These are phyloP conservation scores for Notarius lentiginosus DNA, from an alignment of 2,113 vertebrate genomes.

Conservation along the genomic window DNA sequence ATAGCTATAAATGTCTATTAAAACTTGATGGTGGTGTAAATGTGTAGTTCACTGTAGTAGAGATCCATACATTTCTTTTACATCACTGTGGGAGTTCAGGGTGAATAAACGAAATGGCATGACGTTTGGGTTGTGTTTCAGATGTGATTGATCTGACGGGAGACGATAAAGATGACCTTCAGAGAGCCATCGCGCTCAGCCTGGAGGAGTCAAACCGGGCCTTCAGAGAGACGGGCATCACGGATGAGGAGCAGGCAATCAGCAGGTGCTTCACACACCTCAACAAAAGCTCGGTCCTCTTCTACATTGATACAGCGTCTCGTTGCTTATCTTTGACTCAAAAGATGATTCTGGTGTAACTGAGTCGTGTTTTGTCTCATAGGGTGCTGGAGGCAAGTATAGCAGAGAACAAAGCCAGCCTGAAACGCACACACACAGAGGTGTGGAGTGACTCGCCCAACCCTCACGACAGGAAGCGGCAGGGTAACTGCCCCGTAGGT, in stretches of 20 bases:
- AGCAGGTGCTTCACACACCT: conserved; percentile 81
- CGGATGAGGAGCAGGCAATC: conserved; percentile 98
- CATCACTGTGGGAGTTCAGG: not conserved
- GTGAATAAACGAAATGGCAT: not conserved
- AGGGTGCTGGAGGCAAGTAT: conserved; percentile 99
- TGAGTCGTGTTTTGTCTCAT: not conserved
- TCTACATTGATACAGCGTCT: not conserved
- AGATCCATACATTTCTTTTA: not conserved
- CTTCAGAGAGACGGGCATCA: conserved; percentile 98
- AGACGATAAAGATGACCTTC: conserved; percentile 99
- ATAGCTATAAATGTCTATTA: not conserved
- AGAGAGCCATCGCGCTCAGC: conserved; percentile 97
- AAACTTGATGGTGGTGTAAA: not conserved
- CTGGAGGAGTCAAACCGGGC: conserved; percentile 95
- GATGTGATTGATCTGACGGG: conserved; percentile 98
- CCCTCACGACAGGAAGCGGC: conserved; percentile 91
- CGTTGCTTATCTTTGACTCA: not conserved
- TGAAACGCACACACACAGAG: conserved; percentile 92
- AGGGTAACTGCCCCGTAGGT: conserved; percentile 89
- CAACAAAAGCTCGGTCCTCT: no score
- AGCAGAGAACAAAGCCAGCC: conserved; percentile 95
- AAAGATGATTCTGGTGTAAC: not conserved
- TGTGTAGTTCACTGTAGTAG: not conserved
- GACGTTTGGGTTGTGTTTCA: conserved; percentile 63
- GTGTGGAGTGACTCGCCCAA: conserved; percentile 97